phyloP scores from a whole-genome alignment of 1,140 invertebrate genomes.

The Ceratina japonica region DNA sequence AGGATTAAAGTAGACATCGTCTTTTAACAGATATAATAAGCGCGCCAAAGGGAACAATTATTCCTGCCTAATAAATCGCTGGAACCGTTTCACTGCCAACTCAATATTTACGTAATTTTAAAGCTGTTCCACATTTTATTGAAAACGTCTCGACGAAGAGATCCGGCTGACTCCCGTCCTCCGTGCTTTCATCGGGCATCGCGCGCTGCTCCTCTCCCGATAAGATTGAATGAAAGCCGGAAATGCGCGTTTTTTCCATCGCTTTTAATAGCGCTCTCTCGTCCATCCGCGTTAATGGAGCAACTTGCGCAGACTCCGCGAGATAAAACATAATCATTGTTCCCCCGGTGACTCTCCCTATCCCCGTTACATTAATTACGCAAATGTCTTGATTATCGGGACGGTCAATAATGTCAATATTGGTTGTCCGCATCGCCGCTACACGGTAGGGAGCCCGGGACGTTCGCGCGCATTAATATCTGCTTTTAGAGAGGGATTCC shows the following conservation, averaged over 20 bases:
- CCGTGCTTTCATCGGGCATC: neutral
- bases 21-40: too few species aligned
- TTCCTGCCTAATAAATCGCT: neutral
- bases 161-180: neutral
- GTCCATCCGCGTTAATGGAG: constrained; percentile 8
- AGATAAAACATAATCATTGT: constrained; percentile 38
- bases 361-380: constrained; percentile 41
- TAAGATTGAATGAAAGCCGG: constrained; percentile 22
- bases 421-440: constrained; percentile 10
- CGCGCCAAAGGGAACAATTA: too few species aligned
- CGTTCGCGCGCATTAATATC: constrained; percentile 14
- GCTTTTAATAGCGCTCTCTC: constrained; percentile 14
- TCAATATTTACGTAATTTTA: neutral
- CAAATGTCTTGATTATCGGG: constrained; percentile 49
- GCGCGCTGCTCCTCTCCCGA: neutral
- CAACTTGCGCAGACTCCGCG: neutral
- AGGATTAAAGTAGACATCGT: too few species aligned
- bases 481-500: constrained; percentile 24
- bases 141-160: neutral
- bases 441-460: neutral
- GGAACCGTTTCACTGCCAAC: neutral
- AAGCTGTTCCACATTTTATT: constrained; percentile 1
- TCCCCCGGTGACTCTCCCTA: constrained; percentile 8
- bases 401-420: constrained; percentile 44
- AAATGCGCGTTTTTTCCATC: constrained; percentile 8